Evolutionary conservation across 2,113 vertebrate genomes (phyloP), one percentile per base, ranked within the genome.

Genomic region (Microtus pennsylvanicus): DNA sequence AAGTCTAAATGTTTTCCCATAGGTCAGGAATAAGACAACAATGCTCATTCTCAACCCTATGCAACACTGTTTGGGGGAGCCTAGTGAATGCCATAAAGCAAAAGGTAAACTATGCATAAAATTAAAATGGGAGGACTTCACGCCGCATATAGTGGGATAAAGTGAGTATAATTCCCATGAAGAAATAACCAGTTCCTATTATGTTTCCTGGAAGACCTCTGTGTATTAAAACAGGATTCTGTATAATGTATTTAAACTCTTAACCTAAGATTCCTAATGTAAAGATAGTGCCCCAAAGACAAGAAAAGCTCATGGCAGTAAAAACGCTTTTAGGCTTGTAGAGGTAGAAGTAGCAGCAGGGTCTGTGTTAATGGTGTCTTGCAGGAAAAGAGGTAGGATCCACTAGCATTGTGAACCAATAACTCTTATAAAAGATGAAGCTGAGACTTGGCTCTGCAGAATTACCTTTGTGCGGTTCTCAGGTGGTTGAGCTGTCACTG

Each of bases 21-120:
- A 17, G 35, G 28, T 82, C 2, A 85, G 63, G 35, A 88, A 55
- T 52, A 95, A 91, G 8, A 92, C 19, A 86, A 69, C 1, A 69
- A n/a, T 72, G 13, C 26, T 77, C 16, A 42, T 76, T 83, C 26
- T 88, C 72, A 89, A 61, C 11, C 67, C 9, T 10, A 35, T 19
- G 75, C 52, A 76, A 69, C 35, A 65, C 0, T 58, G 50, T 24
- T 72, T n/a, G 30, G 7, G 24, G 38, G 30, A 16, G 21, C 47
- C 72, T 30, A 76, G 58, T 70, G 24, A 87, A 78, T 33, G n/a
- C 4, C 58, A 80, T 38, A 63, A 72, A 87, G n/a, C 7, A 75
- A 90, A 70, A 83, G 81, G 50, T 70, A 94, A 30, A 24, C 88
- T 65, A 89, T n/a, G 22, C 50, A 87, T 55, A 88, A 88, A 55